These are phyloP conservation scores for Zoanthus sociatus DNA, from an alignment of 92 coral and sea anemone genomes.

Conservation along the genomic window DNA sequence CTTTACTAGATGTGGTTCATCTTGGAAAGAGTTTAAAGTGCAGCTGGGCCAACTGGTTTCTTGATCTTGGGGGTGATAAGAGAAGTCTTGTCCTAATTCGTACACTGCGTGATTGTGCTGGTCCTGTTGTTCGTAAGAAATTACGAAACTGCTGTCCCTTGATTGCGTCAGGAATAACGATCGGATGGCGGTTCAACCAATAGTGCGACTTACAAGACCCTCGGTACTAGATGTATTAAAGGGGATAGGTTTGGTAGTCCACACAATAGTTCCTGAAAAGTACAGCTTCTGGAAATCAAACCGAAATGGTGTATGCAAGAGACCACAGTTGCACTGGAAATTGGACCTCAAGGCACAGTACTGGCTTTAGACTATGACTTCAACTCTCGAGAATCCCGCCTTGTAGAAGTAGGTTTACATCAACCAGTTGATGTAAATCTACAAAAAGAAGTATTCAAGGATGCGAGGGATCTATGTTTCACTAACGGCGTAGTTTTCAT, in stretches of 20 bases:
- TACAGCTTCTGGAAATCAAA: too few species aligned
- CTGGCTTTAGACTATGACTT: constrained; percentile 58
- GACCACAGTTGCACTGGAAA: too few species aligned
- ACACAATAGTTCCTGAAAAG: too few species aligned
- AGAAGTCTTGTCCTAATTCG: constrained; percentile 48
- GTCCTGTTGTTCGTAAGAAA: background rate
- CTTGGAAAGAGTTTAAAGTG: constrained; percentile 51
- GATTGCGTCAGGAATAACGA: too few species aligned
- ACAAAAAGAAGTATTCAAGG: constrained; percentile 53
- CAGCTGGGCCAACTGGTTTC: constrained; percentile 58
- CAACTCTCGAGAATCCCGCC: constrained; percentile 49
- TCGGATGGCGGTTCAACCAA: too few species aligned
- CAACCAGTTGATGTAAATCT: constrained; percentile 63
- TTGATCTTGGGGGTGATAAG: constrained; percentile 40
- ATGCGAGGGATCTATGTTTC: constrained; percentile 59
- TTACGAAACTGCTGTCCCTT: background rate
- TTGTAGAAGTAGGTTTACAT: constrained; percentile 42
- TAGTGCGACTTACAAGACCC: too few species aligned
- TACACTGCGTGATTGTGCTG: constrained; percentile 41
- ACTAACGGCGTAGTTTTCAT: constrained; percentile 48
- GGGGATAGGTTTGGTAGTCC: too few species aligned
- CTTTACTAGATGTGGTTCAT: constrained; percentile 48
- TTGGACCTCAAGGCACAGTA: background rate
- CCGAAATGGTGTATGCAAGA: too few species aligned
- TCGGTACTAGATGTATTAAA: too few species aligned